Percentiles rank a stretch among this genome's conserved stretches.
These are phyloP conservation scores for Disparrhopalites patrizii DNA, from an alignment of 2,888 invertebrate species.

Conservation along the genomic window DNA sequence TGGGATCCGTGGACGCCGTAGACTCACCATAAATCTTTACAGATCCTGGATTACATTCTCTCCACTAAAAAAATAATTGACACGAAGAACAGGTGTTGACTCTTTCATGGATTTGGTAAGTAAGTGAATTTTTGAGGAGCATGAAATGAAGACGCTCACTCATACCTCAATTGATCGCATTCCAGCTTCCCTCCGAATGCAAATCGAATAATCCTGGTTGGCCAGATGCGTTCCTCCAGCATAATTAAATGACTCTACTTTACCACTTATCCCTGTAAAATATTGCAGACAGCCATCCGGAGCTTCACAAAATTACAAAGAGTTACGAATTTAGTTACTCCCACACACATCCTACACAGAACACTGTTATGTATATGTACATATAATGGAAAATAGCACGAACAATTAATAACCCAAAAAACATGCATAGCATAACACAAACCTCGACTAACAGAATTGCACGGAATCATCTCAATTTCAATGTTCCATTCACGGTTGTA, in stretches of 20 bases:
- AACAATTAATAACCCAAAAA: no score
- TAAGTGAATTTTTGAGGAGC: no score
- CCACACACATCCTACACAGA: no score
- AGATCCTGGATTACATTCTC: constrained; percentile 33
- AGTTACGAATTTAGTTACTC: no score
- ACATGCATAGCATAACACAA: no score
- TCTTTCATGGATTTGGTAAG: no score
- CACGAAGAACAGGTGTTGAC: no score
- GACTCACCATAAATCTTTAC: constrained; percentile 32
- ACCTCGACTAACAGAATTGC: constrained; percentile 70
- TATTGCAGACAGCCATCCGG: constrained; percentile 74
- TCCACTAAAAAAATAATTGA: constrained; percentile 44
- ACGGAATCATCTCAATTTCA: constrained; percentile 72
- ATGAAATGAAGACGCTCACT: no score
- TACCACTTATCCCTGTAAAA: constrained; percentile 73
- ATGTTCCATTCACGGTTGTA: constrained; percentile 76
- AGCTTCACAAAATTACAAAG: no score
- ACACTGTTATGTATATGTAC: no score
- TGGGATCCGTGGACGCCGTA: constrained; percentile 7
- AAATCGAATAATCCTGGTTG: constrained; percentile 83
- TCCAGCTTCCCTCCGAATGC: constrained; percentile 73
- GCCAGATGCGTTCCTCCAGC: constrained; percentile 65
- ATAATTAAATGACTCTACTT: constrained; percentile 77
- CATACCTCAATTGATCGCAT: constrained; percentile 59
- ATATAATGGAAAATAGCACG: no score